Evolutionary conservation across 2,888 invertebrate genomes (phyloP).

Genomic region (Rhingia rostrata): DNA sequence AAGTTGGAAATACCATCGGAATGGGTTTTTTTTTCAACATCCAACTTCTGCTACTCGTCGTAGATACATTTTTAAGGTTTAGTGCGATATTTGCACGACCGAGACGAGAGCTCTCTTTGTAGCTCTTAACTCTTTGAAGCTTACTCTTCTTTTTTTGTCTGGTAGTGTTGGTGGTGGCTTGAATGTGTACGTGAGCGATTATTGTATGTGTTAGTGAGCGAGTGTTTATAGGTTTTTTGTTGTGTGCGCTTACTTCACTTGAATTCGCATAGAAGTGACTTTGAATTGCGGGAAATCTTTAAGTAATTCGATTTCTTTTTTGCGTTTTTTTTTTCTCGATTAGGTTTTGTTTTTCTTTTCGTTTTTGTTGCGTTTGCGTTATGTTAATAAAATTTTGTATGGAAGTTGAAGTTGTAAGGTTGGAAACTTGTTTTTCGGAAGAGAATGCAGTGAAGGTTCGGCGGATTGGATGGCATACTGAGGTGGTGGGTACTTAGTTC

Average conservation of each 20-base stretch:
- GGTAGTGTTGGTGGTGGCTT: constrained; percentile 22
- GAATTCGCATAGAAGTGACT: constrained; percentile 56
- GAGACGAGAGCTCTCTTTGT: constrained; percentile 16
- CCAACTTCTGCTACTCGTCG: background rate
- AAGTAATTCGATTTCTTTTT: constrained; percentile 58
- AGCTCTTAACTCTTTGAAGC: constrained; percentile 21
- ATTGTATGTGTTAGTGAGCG: constrained; percentile 1
- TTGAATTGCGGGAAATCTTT: constrained; percentile 65
- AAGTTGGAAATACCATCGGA: constrained; percentile 25
- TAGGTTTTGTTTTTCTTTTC: background rate
- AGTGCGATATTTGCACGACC: background rate
- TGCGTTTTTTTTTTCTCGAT: constrained; percentile 7
- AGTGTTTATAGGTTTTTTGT: constrained; percentile 7
- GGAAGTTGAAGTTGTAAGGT: constrained; percentile 44
- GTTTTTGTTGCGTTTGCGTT: constrained; percentile 16
- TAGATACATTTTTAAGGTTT: constrained; percentile 18
- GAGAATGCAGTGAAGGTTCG: constrained; percentile 1
- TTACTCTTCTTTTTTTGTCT: background rate
- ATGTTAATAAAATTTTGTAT: constrained; percentile 52
- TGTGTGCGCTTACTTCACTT: constrained; percentile 4
- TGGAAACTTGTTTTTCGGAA: constrained; percentile 48
- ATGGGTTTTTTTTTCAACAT: constrained; percentile 24
- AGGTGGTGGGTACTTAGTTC: constrained; percentile 15
- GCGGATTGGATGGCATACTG: background rate
- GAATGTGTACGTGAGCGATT: constrained; percentile 12